These are phyloP conservation scores for Gymnoscopelus microlampas DNA, from an alignment of 2,797 vertebrate genomes.

Conservation along the genomic window DNA sequence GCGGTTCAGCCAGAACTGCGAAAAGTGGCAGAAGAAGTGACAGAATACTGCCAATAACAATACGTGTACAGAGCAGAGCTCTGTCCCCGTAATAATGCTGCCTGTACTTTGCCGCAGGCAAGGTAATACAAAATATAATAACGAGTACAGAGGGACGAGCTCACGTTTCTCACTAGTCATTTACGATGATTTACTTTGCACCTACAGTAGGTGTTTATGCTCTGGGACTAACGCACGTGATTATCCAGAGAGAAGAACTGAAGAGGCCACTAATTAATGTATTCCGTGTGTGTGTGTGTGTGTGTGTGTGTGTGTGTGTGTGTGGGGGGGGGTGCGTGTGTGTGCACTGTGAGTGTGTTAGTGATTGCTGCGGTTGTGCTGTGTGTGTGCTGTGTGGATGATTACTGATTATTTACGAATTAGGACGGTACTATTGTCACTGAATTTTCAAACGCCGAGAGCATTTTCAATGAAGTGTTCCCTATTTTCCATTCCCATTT, in stretches of 20 bases:
- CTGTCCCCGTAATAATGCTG: too few species aligned
- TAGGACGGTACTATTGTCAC: too few species aligned
- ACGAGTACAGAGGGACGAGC: too few species aligned
- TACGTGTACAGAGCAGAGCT: too few species aligned
- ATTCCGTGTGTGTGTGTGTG: conserved; percentile 28
- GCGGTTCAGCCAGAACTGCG: too few species aligned
- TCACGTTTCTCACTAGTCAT: not conserved
- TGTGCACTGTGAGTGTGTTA: not conserved
- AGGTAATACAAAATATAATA: too few species aligned
- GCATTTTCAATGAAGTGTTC: too few species aligned
- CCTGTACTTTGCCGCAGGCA: too few species aligned
- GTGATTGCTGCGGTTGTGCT: not conserved
- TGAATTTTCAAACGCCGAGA: too few species aligned
- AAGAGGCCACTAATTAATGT: conserved; percentile 62
- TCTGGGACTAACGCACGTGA: conserved; percentile 54
- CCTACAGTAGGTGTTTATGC: conserved; percentile 61
- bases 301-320: conserved; percentile 25
- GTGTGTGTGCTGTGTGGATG: conserved; percentile 26
- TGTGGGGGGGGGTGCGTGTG: conserved; percentile 3
- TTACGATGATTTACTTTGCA: conserved; percentile 54
- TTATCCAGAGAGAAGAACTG: conserved; percentile 48
- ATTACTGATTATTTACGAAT: conserved; percentile 44
- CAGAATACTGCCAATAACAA: too few species aligned
- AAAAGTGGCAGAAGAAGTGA: too few species aligned
- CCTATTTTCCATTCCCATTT: too few species aligned